Conservation (phyloP, 2,797 vertebrate species). For the Rhinogobio ventralis region DNA sequence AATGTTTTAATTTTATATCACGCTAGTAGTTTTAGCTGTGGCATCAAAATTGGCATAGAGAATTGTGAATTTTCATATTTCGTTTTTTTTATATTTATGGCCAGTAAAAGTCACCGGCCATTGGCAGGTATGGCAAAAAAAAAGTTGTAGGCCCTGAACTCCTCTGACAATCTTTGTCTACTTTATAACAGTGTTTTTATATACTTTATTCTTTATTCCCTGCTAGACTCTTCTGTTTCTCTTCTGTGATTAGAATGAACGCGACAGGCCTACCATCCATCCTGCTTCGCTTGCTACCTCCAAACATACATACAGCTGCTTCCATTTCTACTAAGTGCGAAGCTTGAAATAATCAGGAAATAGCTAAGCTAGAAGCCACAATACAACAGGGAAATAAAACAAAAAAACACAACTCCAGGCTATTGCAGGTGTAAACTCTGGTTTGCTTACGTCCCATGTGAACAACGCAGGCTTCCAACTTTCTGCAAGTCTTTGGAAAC, state of each 20-base stretch:
- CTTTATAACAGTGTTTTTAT: not conserved
- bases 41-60: too few relatives aligned
- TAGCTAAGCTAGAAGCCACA: slow-evolving; percentile 9
- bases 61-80: too few relatives aligned
- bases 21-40: too few relatives aligned
- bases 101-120: too few relatives aligned
- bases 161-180: not conserved
- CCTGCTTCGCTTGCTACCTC: not conserved
- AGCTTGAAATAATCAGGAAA: slow-evolving; percentile 33
- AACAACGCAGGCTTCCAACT: slow-evolving; percentile 43
- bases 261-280: not conserved
- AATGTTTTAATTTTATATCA: too few relatives aligned
- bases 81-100: too few relatives aligned
- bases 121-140: too few relatives aligned
- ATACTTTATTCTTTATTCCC: too few relatives aligned
- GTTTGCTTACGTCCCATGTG: slow-evolving; percentile 54
- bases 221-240: not conserved
- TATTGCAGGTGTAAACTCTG: slow-evolving; percentile 48
- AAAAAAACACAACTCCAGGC: slow-evolving; percentile 20
- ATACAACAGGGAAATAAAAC: not conserved
- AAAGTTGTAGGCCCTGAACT: too few relatives aligned
- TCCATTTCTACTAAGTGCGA: slow-evolving; percentile 7
- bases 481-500: slow-evolving; percentile 56
- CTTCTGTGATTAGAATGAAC: not conserved
- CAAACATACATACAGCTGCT: not conserved